These are phyloP conservation scores for Protomyctophum bolini DNA, from an alignment of 2,113 vertebrate species.

Conservation along the genomic window DNA sequence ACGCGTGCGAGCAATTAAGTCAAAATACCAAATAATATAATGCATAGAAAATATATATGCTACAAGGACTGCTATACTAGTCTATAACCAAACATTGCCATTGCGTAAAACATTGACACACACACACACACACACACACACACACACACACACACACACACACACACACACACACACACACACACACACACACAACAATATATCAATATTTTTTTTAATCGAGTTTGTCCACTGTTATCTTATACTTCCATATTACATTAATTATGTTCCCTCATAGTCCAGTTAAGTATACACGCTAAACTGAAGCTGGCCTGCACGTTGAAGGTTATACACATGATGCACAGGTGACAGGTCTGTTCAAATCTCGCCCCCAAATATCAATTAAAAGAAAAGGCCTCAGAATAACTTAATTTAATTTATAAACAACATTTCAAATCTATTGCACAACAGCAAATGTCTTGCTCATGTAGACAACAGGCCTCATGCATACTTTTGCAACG, in stretches of 20 bases:
- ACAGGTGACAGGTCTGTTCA: neutral
- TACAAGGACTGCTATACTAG: neutral
- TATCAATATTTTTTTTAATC: conserved; percentile 45
- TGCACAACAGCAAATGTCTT: neutral
- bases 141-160: too few relatives aligned
- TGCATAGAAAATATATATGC: conserved; percentile 7
- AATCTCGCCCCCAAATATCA: neutral
- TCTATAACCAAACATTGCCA: neutral
- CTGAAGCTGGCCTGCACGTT: conserved; percentile 9
- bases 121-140: conserved; percentile 12
- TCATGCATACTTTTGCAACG: too few relatives aligned
- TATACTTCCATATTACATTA: conserved; percentile 17
- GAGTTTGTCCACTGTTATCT: conserved; percentile 52
- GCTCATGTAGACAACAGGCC: neutral
- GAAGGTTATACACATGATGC: conserved; percentile 52
- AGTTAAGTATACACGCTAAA: too few relatives aligned
- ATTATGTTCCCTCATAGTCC: conserved; percentile 36
- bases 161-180: too few relatives aligned
- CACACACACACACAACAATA: too few relatives aligned
- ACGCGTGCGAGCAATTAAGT: neutral
- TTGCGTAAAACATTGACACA: conserved; percentile 8
- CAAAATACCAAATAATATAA: conserved; percentile 2
- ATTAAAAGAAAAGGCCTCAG: neutral
- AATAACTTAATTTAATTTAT: neutral
- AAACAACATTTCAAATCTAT: too few relatives aligned